Base-by-base conservation (phyloP, 1,140 invertebrate genomes). In the Panagrolaimus sp. region DNA sequence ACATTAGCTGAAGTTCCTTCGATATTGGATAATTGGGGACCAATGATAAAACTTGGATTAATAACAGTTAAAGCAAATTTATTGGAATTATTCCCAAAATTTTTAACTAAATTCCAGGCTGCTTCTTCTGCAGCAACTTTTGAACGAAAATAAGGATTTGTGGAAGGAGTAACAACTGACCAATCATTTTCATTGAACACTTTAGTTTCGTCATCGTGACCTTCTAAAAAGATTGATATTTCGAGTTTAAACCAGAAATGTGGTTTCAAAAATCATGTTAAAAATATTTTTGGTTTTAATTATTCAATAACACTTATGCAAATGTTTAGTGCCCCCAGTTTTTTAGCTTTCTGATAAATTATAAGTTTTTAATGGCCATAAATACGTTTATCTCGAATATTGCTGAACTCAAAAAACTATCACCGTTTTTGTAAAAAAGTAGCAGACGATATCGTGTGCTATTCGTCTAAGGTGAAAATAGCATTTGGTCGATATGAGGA, bases 111-210 rank as follows among this genome's bases (percentile, higher is more conserved):
- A 67, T 88, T 85, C 87, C 87, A 88, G 0, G 87, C 87, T 48
- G 86, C 85, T 77, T 84, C 86, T 76, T 88, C 87, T 15, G 87
- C 87, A 43, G 87, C 68, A 21, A 84, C 85, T 75, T 88, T 88
- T 63, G 86, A 86, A 73, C 85, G 85, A 15, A 80, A 77, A 71
- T 88, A 88, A n/a, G n/a, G n/a, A n/a, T n/a, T n/a, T n/a, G 66
- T 80, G 78, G 38, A 84, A 43, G 73, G 71, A 83, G 43, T 77
- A 10, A 82, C 45, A 69, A 87, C 83, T 21, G 83, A 84, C 87
- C 87, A 88, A 67, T 85, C 84, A 43, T 83, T 83, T 76, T 88
- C 87, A 62, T 80, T 84, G 71, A 85, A 87, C 0, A 83, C 81
- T 70, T 84, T 84, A 10, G 75, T 75, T 55, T 82, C 73, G 69